A percentile compares a stretch with the other conserved stretches of the same genome.
Conservation (phyloP, 2,888 invertebrate species). For the Pogonocherus hispidulus region DNA sequence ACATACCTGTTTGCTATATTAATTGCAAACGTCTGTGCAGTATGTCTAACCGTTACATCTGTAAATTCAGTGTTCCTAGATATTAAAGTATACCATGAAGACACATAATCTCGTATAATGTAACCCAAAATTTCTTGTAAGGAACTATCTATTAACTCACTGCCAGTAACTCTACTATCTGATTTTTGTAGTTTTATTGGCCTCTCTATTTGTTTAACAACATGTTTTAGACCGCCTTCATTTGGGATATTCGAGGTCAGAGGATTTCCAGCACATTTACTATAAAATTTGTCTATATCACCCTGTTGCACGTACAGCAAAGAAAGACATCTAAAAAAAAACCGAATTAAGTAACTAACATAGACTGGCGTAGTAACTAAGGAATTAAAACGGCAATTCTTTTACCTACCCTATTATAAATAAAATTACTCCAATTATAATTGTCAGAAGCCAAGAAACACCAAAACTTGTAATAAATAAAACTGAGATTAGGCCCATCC, state of each 20-base stretch:
- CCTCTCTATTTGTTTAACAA: conserved; percentile 60
- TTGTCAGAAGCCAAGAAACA: conserved; percentile 64
- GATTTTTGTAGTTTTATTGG: conserved; percentile 65
- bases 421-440: conserved; percentile 59
- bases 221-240: conserved; percentile 63
- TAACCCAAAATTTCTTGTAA: conserved; percentile 87
- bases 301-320: conserved; percentile 67
- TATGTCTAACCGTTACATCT: conserved; percentile 75
- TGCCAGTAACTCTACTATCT: conserved; percentile 82
- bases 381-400: neutral
- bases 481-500: conserved; percentile 65
- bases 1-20: conserved; percentile 79
- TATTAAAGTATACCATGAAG: conserved; percentile 79
- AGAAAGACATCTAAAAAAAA: conserved; percentile 60
- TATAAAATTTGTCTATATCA: conserved; percentile 64
- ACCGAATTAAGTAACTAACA: neutral
- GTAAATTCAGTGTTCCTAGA: conserved; percentile 83
- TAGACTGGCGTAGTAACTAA: neutral
- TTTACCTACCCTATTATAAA: conserved; percentile 66
- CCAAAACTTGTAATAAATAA: conserved; percentile 68
- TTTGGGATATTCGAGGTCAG: conserved; percentile 62
- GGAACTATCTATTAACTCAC: conserved; percentile 88
- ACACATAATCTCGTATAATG: conserved; percentile 86
- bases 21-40: conserved; percentile 80
- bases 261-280: conserved; percentile 65